A percentile compares a stretch with the other conserved stretches of the same genome.
phyloP scores from a whole-genome alignment of 2,797 vertebrate genomes.

The Karalla daura region DNA sequence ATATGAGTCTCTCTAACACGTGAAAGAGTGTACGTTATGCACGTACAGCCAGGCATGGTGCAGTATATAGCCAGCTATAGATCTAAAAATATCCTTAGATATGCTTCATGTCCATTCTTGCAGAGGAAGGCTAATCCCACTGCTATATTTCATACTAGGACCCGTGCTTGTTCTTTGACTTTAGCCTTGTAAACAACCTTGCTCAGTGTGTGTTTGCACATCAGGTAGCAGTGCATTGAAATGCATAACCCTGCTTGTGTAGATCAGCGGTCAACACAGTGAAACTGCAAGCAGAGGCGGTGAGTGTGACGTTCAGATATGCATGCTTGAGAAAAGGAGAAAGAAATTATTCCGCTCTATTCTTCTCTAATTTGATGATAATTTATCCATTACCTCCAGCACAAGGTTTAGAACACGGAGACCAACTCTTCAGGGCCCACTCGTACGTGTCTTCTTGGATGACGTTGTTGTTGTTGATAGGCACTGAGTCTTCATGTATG shows the following conservation, averaged over 20 bases:
- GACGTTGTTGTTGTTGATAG: slow-evolving; percentile 96
- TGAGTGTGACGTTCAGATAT: neutral
- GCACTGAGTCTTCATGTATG: slow-evolving; percentile 96
- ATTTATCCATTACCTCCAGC: slow-evolving; percentile 87
- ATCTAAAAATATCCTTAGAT: too few species aligned
- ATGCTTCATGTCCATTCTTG: neutral
- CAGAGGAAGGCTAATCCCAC: neutral
- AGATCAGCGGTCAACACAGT: too few species aligned
- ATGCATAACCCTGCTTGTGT: too few species aligned
- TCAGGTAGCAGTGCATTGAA: neutral
- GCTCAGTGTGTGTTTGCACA: neutral
- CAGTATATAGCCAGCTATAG: neutral
- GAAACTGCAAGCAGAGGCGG: neutral
- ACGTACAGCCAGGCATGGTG: neutral
- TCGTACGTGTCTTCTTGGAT: slow-evolving; percentile 95
- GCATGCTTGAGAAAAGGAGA: neutral
- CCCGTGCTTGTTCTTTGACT: neutral
- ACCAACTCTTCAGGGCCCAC: slow-evolving; percentile 98
- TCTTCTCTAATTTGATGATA: slow-evolving; percentile 1
- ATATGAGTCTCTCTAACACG: neutral
- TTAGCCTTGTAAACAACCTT: neutral
- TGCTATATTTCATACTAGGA: neutral
- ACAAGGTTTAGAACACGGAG: slow-evolving; percentile 93
- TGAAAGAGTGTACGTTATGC: neutral
- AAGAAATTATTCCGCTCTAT: neutral